Evolutionary conservation across 1,140 invertebrate species (phyloP), one percentile per base, ranked within the genome.

Genomic region (Cherax quadricarinatus): DNA sequence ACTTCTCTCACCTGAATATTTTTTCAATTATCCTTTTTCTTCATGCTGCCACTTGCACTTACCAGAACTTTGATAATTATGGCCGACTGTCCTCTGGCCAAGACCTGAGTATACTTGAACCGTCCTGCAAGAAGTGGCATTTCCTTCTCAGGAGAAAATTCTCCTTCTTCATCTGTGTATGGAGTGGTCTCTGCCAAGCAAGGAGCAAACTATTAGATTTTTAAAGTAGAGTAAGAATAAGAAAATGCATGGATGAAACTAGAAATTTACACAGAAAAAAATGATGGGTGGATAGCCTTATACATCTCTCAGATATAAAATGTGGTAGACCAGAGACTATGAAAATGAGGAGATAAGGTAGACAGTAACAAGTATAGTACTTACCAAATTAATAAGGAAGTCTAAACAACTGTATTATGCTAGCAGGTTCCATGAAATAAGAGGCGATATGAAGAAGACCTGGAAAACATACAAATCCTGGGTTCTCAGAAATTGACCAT

Each of bases 51-150:
- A 66, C 14, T 66, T 18, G 18, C 70, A 57, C 86, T 92, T 88
- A 95, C 94, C 94, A 94, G 51, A 51, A 94, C 94, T 93, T 94
- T 94, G 75, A 95, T 93, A 85, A 95, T 93, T 48, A 94, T 93
- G 48, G 94, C 94, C 53, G 94, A 94, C 94, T 95, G 94, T 21
- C 94, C 94, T 82, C 88, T 91, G n/a, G 87, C 93, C 78, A 95
- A 57, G 53, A 94, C 87, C 70, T 94, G 89, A 62, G 94, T 41
- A 79, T 93, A 94, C 66, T 93, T 93, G 80, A 94, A 95, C 12
- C 94, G 91, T 14, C 66, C 66, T n/a, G 94, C 94, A 53, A 95
- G 83, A 12, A 94, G 83, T 60, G 91, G 91, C 94, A 94, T 94
- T 53, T 88, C 92, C 51, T 85, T 75, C 66, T 92, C 92, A 7